Base-by-base conservation (phyloP, 2,113 vertebrate species). In the Psephotus haematonotus region DNA sequence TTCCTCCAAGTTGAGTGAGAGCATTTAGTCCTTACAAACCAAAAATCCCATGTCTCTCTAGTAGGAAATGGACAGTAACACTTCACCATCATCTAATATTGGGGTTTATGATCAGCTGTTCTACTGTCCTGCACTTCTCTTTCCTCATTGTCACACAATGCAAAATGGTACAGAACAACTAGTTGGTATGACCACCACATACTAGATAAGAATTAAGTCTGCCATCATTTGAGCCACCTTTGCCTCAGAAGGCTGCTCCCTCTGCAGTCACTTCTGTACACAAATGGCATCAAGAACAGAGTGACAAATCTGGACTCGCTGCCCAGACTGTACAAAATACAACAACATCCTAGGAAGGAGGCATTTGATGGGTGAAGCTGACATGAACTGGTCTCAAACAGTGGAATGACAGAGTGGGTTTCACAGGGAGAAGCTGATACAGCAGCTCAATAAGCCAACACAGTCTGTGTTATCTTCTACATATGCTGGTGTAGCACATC, bases 401-500 rank as follows among this genome's bases (percentile, higher is more conserved):
- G 29, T 4, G 44, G 8, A 43, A 11, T 1, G 60, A 41, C 57
- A 71, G 28, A 33, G 62, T 0, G 9, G 50, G 55, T 18, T 33
- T 8, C 37, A 18, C 37, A 4, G 19, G 37, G 31, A 71, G 65
- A 7, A 9, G 39, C n/a, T 78, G 70, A 17, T 14, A 8, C 1
- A 46, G 62, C 83, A 90, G 80, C 76, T 41, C 33, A 17, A 3
- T 2, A 57, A 52, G 11, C 46, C 57, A 49, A 2, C n/a, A 7
- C 63, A 41, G 1, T 1, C 28, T 5, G 0, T 10, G 14, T 1
- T n/a, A 2, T 9, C 13, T 68, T 10, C 41, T 39, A 68, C 13
- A 4, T 0, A 2, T 2, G 1, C 10, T 17, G 75, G 13, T 5
- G 28, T 0, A 44, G 46, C 67, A 49, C 7, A 15, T 6, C 11